phyloP scores from a whole-genome alignment of 1,140 invertebrate species.

The Odontomachus brunneus region DNA sequence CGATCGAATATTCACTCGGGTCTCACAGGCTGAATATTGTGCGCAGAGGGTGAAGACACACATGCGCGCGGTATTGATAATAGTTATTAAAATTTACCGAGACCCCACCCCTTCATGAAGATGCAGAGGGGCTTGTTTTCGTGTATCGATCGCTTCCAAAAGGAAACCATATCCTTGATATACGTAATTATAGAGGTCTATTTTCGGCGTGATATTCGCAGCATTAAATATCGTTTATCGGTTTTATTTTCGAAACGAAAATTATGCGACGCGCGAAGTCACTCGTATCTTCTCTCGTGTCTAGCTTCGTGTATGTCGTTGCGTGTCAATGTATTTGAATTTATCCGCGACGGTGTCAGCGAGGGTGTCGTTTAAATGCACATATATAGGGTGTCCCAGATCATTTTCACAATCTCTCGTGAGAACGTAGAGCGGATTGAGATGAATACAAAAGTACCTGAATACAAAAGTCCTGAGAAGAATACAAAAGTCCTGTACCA shows the following conservation, averaged over 20 bases:
- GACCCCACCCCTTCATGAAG: too few species aligned
- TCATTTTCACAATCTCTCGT: too few species aligned
- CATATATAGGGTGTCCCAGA: too few species aligned
- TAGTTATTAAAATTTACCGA: not conserved
- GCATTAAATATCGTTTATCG: conserved; percentile 6
- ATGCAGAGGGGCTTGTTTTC: not conserved
- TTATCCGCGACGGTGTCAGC: not conserved
- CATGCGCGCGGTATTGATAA: too few species aligned
- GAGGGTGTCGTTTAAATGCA: too few species aligned
- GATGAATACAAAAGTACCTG: too few species aligned
- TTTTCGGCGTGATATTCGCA: not conserved
- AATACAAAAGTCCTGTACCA: too few species aligned
- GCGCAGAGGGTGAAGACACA: too few species aligned
- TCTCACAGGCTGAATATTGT: too few species aligned
- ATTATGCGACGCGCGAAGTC: not conserved
- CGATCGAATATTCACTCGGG: too few species aligned
- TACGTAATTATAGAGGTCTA: conserved; percentile 32
- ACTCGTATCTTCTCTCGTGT: not conserved
- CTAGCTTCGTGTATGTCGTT: not conserved
- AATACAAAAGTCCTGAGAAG: too few species aligned
- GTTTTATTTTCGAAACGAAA: not conserved
- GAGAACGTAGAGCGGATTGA: too few species aligned
- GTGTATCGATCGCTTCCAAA: conserved; percentile 22
- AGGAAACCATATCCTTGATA: not conserved
- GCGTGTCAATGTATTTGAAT: conserved; percentile 4